Percentiles rank a stretch among this genome's conserved stretches.
Evolutionary conservation across 2,888 invertebrate species (phyloP).

Genomic region (Microdon myrmicae): DNA sequence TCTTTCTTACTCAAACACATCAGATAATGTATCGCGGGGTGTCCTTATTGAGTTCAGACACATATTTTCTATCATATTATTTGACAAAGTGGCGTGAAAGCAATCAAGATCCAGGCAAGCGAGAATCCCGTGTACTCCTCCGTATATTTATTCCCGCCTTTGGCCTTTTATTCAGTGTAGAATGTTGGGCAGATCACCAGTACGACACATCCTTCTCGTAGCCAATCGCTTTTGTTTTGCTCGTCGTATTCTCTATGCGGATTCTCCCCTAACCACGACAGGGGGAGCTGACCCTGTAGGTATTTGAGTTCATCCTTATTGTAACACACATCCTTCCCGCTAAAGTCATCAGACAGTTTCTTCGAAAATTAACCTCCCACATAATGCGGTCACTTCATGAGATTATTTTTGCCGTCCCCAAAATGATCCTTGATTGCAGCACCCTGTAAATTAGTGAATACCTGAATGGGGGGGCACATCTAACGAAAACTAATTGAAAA

Average conservation of each 20-base stretch:
- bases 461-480: constrained; percentile 5
- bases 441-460: constrained; percentile 17
- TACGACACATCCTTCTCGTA: constrained; percentile 36
- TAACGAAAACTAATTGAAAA: constrained; percentile 12
- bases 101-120: no score
- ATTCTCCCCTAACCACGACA: constrained; percentile 28
- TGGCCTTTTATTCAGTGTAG: no score
- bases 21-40: no score
- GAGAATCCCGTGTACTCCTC: no score
- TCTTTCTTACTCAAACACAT: no score
- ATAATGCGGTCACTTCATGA: constrained; percentile 23
- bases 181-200: no score
- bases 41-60: constrained; percentile 4
- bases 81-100: constrained; percentile 33
- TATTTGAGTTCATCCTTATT: not conserved
- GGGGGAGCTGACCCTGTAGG: not conserved
- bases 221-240: constrained; percentile 41
- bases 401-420: no score
- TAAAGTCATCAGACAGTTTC: constrained; percentile 17
- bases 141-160: no score
- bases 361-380: constrained; percentile 24
- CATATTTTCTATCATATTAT: constrained; percentile 15
- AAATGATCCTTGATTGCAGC: constrained; percentile 24
- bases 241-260: constrained; percentile 23
- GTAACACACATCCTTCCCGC: constrained; percentile 1